phyloP scores from a whole-genome alignment of 2,113 vertebrate species.

The Thalassarche chlororhynchos region DNA sequence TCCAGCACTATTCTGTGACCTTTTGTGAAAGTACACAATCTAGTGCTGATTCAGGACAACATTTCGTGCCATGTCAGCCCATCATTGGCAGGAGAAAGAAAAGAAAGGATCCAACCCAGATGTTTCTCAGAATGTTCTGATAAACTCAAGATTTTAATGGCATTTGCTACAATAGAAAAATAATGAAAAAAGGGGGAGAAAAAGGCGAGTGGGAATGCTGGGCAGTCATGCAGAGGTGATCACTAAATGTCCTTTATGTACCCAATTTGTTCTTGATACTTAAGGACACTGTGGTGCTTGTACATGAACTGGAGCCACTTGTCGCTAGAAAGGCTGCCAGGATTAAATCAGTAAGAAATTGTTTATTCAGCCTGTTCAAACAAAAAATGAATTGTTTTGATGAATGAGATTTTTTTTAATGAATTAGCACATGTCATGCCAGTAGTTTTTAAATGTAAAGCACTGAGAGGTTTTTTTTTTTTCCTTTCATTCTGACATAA shows the following conservation, averaged over 20 bases:
- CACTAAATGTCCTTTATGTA: conserved; percentile 58
- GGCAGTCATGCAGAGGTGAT: conserved; percentile 55
- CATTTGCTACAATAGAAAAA: conserved; percentile 48
- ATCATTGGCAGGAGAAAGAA: conserved; percentile 42
- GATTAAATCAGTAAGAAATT: conserved; percentile 73
- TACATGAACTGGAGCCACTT: conserved; percentile 64
- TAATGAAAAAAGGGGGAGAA: background rate
- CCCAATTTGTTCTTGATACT: conserved; percentile 52
- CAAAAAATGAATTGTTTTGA: conserved; percentile 80
- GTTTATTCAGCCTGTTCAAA: conserved; percentile 77
- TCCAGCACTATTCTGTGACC: conserved; percentile 43
- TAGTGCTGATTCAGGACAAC: conserved; percentile 41
- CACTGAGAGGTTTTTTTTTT: conserved; percentile 47
- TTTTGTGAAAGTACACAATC: conserved; percentile 46
- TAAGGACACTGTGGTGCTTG: conserved; percentile 67
- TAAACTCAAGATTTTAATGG: conserved; percentile 47
- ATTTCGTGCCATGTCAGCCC: conserved; percentile 6
- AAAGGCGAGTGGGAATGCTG: background rate
- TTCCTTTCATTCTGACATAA: conserved; percentile 60
- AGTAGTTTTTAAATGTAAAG: conserved; percentile 74
- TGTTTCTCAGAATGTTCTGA: conserved; percentile 38
- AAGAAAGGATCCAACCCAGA: conserved; percentile 19
- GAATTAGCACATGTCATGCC: conserved; percentile 73
- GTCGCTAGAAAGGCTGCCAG: conserved; percentile 64
- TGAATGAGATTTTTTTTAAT: conserved; percentile 77